These are phyloP conservation scores for Phrynosoma platyrhinos DNA, from an alignment of 2,113 vertebrate genomes.

Conservation along the genomic window DNA sequence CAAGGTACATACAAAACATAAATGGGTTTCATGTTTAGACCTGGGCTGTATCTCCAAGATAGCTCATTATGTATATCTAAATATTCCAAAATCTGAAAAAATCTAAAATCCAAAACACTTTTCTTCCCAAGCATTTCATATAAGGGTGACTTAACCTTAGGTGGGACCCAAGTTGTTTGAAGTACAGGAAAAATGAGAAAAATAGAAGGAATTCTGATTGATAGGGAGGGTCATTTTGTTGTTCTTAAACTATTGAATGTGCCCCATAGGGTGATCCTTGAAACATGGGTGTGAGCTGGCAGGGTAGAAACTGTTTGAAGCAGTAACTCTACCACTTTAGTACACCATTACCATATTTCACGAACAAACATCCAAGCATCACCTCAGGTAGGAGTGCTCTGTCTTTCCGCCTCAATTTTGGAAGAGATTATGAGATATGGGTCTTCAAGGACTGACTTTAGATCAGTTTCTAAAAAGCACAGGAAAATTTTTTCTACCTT, in stretches of 20 bases:
- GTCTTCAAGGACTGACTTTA: not conserved
- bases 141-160: too few relatives aligned
- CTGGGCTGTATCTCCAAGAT: too few relatives aligned
- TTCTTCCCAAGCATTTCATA: too few relatives aligned
- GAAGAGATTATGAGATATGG: not conserved
- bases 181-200: not conserved
- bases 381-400: not conserved
- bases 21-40: too few relatives aligned
- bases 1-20: too few relatives aligned
- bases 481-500: not conserved
- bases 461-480: not conserved
- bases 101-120: too few relatives aligned
- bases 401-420: not conserved
- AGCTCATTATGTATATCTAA: too few relatives aligned
- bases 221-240: not conserved
- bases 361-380: not conserved
- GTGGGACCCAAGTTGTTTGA: not conserved
- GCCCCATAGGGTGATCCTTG: not conserved
- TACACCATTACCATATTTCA: not conserved
- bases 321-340: not conserved
- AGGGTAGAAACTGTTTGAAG: too few relatives aligned
- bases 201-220: not conserved
- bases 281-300: not conserved
- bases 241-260: not conserved
- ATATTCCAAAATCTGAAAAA: too few relatives aligned